These are phyloP conservation scores for Scomber colias DNA, from an alignment of 2,113 vertebrate species.

Conservation along the genomic window DNA sequence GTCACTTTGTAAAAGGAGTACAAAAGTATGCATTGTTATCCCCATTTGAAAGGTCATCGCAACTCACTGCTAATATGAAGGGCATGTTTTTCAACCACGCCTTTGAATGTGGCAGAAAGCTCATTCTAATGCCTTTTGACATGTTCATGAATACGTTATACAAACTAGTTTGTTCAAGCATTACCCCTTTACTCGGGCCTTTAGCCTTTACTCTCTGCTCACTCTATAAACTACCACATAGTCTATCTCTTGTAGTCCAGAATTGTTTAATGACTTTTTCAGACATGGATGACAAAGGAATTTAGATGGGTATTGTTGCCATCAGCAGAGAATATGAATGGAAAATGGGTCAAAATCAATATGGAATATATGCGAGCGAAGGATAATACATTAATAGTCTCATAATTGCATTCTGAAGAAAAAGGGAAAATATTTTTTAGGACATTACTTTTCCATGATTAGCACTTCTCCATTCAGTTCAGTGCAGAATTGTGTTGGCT, in stretches of 20 bases:
- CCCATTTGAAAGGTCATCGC: too few relatives aligned
- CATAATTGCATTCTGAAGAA: constrained; percentile 17
- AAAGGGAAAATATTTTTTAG: constrained; percentile 1
- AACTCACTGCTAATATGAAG: neutral
- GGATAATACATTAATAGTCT: neutral
- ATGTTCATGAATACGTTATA: neutral
- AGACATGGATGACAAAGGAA: constrained; percentile 2
- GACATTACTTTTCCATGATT: constrained; percentile 25
- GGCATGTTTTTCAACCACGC: neutral
- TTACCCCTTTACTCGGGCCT: neutral
- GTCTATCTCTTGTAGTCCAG: neutral
- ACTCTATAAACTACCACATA: neutral
- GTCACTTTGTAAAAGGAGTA: neutral
- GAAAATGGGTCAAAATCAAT: constrained; percentile 15
- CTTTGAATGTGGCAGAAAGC: neutral
- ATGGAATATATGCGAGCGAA: neutral
- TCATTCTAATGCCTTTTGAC: neutral
- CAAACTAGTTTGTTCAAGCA: neutral
- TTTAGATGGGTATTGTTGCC: constrained; percentile 2
- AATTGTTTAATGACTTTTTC: constrained; percentile 16
- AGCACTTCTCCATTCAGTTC: neutral
- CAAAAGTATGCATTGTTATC: too few relatives aligned
- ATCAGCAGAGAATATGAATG: neutral
- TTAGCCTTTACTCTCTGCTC: neutral
- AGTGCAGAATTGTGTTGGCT: constrained; percentile 15